A percentile compares a stretch with the other conserved stretches of the same genome.
Conservation (phyloP, 2,888 invertebrate species). For the Oegoconia quadripuncta region DNA sequence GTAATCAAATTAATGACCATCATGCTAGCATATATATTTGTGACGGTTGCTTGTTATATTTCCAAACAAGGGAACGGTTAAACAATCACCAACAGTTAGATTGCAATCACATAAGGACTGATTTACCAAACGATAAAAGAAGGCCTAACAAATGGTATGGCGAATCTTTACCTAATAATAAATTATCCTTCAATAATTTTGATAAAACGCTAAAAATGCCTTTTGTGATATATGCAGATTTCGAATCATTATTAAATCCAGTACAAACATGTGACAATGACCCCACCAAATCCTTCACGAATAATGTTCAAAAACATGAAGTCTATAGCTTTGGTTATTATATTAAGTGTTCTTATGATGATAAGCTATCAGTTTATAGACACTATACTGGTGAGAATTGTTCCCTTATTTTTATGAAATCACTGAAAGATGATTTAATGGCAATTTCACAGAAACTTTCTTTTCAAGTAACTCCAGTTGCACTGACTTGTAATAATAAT, state of each 20-base stretch:
- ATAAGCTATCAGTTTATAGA: slow-evolving; percentile 24
- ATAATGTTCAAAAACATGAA: slow-evolving; percentile 25
- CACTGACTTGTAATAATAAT: slow-evolving; percentile 5
- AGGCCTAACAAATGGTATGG: slow-evolving; percentile 19
- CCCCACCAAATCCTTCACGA: slow-evolving; percentile 21
- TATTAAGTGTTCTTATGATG: slow-evolving; percentile 29
- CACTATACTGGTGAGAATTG: slow-evolving; percentile 26
- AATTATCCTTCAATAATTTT: slow-evolving; percentile 18
- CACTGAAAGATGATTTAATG: slow-evolving; percentile 18
- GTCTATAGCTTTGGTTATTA: slow-evolving; percentile 32
- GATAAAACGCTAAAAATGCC: slow-evolving; percentile 18
- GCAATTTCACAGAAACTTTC: slow-evolving; percentile 10
- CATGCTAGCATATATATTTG: slow-evolving; percentile 16
- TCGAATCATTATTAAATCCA: slow-evolving; percentile 26
- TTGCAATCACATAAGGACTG: slow-evolving; percentile 18
- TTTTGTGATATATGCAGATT: slow-evolving; percentile 25
- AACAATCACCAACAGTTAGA: slow-evolving; percentile 16
- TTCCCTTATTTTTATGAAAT: slow-evolving; percentile 25
- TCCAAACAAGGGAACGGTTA: not conserved
- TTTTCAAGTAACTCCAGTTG: slow-evolving; percentile 13
- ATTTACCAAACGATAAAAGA: slow-evolving; percentile 16
- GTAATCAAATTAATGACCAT: slow-evolving; percentile 13
- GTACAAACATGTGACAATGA: slow-evolving; percentile 21
- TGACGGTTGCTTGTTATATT: slow-evolving; percentile 17
- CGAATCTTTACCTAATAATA: slow-evolving; percentile 12